Percentiles rank a stretch among this genome's conserved stretches.
Conservation (phyloP, 92 coral and sea anemone species). For the Pocillopora grandis region DNA sequence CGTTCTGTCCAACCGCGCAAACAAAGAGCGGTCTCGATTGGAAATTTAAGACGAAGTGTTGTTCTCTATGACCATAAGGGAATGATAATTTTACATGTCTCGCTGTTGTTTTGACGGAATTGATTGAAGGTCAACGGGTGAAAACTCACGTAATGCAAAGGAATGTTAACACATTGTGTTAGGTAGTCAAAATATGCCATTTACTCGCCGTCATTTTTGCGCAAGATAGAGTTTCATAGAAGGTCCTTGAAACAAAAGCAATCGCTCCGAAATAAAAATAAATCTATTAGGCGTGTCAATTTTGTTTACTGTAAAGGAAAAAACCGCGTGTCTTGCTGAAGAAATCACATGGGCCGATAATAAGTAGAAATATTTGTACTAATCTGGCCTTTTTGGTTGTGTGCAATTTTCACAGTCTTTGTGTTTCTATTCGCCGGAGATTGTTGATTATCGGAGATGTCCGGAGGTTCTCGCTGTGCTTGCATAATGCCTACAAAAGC, state of each 20-base stretch:
- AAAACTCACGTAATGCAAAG: background rate
- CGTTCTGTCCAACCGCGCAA: background rate
- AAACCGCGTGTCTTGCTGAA: too few relatives aligned
- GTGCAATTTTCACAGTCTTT: too few relatives aligned
- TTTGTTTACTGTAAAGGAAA: too few relatives aligned
- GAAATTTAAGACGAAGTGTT: conserved; percentile 16
- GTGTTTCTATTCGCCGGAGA: background rate
- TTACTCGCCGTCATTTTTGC: conserved; percentile 6
- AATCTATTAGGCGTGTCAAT: too few relatives aligned
- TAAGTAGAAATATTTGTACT: too few relatives aligned
- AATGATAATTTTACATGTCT: conserved; percentile 6
- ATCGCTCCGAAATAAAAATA: too few relatives aligned
- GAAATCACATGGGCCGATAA: too few relatives aligned
- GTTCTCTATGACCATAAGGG: background rate
- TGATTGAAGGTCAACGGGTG: conserved; percentile 16
- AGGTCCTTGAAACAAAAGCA: background rate
- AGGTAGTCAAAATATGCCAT: conserved; percentile 16
- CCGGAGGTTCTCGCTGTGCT: background rate
- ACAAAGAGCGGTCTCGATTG: background rate
- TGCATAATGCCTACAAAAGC: too few relatives aligned
- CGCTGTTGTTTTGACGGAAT: conserved; percentile 25
- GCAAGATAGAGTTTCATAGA: background rate
- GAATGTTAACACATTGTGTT: conserved; percentile 12
- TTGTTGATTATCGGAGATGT: background rate
- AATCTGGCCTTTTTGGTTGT: too few relatives aligned